These are phyloP conservation scores for Leptopilina myrica DNA, from an alignment of 2,888 invertebrate genomes.

Conservation along the genomic window DNA sequence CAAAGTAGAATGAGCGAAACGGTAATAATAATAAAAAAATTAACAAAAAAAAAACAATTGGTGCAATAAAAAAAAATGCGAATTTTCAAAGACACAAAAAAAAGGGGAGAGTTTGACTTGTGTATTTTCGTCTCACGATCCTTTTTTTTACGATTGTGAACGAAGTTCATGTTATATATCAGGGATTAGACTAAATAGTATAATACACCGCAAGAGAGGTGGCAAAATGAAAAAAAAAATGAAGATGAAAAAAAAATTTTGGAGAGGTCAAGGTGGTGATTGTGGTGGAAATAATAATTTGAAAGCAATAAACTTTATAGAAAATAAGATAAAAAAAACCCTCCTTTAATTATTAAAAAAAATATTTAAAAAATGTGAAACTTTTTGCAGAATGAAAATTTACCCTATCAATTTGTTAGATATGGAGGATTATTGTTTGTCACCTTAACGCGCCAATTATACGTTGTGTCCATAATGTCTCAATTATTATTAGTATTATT, in stretches of 20 bases:
- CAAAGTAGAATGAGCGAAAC: constrained; percentile 67
- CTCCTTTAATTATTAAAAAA: constrained; percentile 12
- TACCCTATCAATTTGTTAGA: constrained; percentile 43
- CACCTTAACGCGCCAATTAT: constrained; percentile 73
- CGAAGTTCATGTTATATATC: constrained; percentile 75
- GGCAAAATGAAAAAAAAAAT: constrained; percentile 53
- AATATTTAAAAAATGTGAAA: constrained; percentile 1
- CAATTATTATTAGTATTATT: constrained; percentile 62
- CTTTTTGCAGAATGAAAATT: constrained; percentile 51
- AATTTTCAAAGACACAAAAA: constrained; percentile 45
- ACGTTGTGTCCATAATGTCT: constrained; percentile 75
- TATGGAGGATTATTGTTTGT: constrained; percentile 65
- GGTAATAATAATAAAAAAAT: constrained; percentile 47
- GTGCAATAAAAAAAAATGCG: constrained; percentile 48
- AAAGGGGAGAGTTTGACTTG: constrained; percentile 49
- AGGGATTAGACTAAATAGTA: constrained; percentile 76
- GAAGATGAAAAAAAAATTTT: too few relatives aligned
- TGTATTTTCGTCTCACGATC: constrained; percentile 68
- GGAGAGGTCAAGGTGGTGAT: constrained; percentile 68
- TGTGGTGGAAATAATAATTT: constrained; percentile 62
- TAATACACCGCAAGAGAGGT: constrained; percentile 67
- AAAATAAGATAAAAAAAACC: constrained; percentile 15
- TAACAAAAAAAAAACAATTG: constrained; percentile 45
- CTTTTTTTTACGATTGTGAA: constrained; percentile 70
- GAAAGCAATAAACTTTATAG: constrained; percentile 40